Conservation (phyloP, 2,113 vertebrate species). For the Delphinus delphis region DNA sequence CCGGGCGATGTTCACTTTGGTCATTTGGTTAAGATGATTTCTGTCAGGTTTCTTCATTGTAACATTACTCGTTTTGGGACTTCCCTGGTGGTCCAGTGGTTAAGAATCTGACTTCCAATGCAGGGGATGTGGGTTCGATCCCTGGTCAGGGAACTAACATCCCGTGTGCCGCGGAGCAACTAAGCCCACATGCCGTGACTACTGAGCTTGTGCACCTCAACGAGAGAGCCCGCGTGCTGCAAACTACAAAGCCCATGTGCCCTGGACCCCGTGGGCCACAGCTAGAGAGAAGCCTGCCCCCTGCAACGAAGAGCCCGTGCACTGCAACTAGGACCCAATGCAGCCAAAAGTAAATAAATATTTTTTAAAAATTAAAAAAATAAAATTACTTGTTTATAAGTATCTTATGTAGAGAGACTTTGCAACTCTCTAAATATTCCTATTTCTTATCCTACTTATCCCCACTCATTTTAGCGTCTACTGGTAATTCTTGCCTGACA, state of each 20-base stretch:
- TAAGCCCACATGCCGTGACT: too few relatives aligned
- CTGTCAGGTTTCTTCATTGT: background rate
- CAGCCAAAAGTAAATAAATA: background rate
- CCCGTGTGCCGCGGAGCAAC: background rate
- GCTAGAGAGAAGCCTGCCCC: too few relatives aligned
- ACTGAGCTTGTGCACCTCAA: too few relatives aligned
- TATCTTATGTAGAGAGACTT: background rate
- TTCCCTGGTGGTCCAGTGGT: background rate
- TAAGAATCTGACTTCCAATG: background rate
- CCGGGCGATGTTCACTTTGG: background rate
- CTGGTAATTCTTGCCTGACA: background rate
- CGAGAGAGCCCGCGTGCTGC: too few relatives aligned
- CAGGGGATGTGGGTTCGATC: background rate
- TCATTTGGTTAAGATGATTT: background rate
- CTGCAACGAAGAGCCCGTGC: too few relatives aligned
- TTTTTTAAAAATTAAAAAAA: background rate
- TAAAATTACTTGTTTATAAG: background rate
- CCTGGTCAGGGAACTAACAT: background rate
- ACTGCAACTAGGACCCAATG: background rate
- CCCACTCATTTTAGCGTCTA: background rate
- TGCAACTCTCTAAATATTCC: background rate
- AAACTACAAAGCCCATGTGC: too few relatives aligned
- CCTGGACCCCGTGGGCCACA: too few relatives aligned
- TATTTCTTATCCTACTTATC: background rate
- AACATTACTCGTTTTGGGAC: background rate